These are phyloP conservation scores for Temnothorax ravouxi DNA, from an alignment of 2,888 invertebrate species.

Conservation along the genomic window DNA sequence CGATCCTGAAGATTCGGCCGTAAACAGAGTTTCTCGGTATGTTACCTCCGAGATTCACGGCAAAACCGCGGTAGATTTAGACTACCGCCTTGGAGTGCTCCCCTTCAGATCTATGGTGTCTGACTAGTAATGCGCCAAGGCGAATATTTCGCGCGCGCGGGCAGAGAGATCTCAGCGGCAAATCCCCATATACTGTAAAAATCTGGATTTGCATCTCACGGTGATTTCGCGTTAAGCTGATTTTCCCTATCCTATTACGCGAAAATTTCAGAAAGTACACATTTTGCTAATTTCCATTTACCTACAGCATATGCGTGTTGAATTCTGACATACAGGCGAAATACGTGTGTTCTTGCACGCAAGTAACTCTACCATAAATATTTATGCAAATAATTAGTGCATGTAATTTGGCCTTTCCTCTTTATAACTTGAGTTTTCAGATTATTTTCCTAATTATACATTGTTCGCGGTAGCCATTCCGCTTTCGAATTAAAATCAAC, in stretches of 20 bases:
- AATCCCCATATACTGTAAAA: constrained; percentile 51
- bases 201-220: constrained; percentile 49
- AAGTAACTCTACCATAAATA: constrained; percentile 30
- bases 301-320: constrained; percentile 31
- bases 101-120: constrained; percentile 63
- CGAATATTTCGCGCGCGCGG: constrained; percentile 59
- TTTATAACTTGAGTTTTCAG: constrained; percentile 21
- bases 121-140: constrained; percentile 65
- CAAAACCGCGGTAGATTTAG: constrained; percentile 69
- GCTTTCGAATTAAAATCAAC: constrained; percentile 17
- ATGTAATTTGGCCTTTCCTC: constrained; percentile 37
- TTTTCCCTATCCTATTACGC: constrained; percentile 51
- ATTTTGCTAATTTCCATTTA: constrained; percentile 50
- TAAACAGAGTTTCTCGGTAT: constrained; percentile 74
- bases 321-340: background rate
- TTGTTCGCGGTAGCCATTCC: constrained; percentile 16
- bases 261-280: constrained; percentile 43
- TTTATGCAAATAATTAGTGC: constrained; percentile 50
- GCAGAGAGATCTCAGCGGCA: constrained; percentile 27
- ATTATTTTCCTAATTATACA: constrained; percentile 40
- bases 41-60: constrained; percentile 72
- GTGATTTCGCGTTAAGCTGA: constrained; percentile 51
- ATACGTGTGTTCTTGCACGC: constrained; percentile 10
- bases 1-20: constrained; percentile 64
- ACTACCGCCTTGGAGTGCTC: constrained; percentile 62